Base-by-base conservation (phyloP, 1,140 invertebrate species). In the Drosophila miranda region DNA sequence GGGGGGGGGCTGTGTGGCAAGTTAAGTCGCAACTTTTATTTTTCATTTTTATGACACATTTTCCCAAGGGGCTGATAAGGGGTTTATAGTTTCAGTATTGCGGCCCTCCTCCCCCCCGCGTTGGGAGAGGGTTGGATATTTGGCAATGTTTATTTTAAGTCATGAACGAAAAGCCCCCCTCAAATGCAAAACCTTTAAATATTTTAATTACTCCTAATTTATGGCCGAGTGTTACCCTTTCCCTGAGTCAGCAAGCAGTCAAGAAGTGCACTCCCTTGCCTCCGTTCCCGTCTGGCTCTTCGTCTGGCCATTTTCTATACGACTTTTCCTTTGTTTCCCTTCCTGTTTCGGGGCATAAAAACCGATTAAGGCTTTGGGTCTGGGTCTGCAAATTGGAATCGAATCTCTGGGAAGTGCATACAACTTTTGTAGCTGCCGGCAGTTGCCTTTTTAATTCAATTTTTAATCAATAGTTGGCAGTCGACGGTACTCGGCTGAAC, bases 141-240 rank as follows among this genome's bases (percentile, higher is more conserved):
- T 75, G 79, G 69, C 64, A 75, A 70, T 83, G 75, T 83, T 82
- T 82, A 74, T 70, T 82, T 63, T 46, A 56, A 66, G 73, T 64
- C 81, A 63, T 84, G 86, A 77, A 77, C 56, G 44, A 46, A 61
- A 64, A 86, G 70, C 61, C 54, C 50, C 14, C 30, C 4, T 4
- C 34, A 62, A 74, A 70, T 70, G 71, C 55, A 72, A 73, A 79
- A 82, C 63, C 81, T 75, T 73, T 75, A 75, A 86, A 86, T 81
- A 87, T 75, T 87, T 87, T 86, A 86, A 86, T 86, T 87, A 86
- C 77, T 49, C 56, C 46, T 77, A 77, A 77, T 87, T 84, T 87
- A 86, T 84, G 82, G 58, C 63, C 64, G 45, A 73, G 60, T 58
- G 64, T 43, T 51, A 49, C 44, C 26, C 43, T 19, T 16, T 51